Evolutionary conservation across 2,888 invertebrate species (phyloP), one percentile per base, ranked within the genome.

Genomic region (Pherbina coryleti): DNA sequence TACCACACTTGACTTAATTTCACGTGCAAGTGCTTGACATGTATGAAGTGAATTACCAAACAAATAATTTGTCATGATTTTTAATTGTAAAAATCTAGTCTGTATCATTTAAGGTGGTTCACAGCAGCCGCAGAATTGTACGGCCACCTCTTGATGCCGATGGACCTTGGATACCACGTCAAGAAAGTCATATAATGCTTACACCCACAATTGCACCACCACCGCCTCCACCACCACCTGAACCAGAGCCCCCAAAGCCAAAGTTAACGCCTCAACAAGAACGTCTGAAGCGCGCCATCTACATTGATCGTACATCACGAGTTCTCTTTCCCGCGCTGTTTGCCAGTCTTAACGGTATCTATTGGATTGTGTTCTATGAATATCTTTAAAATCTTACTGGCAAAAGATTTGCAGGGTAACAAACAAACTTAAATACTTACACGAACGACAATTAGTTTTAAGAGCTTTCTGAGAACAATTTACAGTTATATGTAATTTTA

Each of bases 321-420:
- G 91, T 94, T 73, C 92, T 93, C 84, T 95, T 95, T 85, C 94
- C 94, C 2, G 91, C 93, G 71, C 90, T 94, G 66, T 94, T 94
- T 85, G 91, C 93, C 77, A 88, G 93, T 77, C 90, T 94, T 67
- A 94, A 94, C 87, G 90, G 91, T 80, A 92, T 93, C 81, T 94
- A 94, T 86, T 94, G 94, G 94, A 92, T 93, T 83, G 91, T 93
- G 86, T 94, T 94, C 88, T 93, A 93, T 77, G 93, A 94, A 86
- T 94, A 93, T 87, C 92, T 93, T 86, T 93, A 92, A 91, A 85
- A 34, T 44, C 17, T 49, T 72, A 7, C 44, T 11, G 3, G 14
- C 49, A 51, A 60, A 37, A n/a, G 37, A 17, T 67, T 3, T 49
- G 9, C 28, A 66, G 14, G 11, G 14, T 11, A 44, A 11, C 11